Evolutionary conservation across 2,797 vertebrate genomes (phyloP), one percentile per base, ranked within the genome.

Genomic region (Hipposideros larvatus): DNA sequence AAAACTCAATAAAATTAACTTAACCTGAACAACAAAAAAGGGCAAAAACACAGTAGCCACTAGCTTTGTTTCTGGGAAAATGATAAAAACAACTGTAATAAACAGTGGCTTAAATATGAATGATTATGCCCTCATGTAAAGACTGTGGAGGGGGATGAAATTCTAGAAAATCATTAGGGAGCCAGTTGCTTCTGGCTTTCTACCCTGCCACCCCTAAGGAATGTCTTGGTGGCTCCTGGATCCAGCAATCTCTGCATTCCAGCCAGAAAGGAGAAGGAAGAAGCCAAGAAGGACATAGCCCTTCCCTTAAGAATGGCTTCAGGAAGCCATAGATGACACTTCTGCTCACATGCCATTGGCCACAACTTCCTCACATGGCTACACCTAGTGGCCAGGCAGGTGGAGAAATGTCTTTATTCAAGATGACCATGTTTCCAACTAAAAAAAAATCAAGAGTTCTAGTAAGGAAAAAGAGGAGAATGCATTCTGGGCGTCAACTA

Each of bases 1-100:
- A 96, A 89, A 85, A 84, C 11, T 41, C 83, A 84, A 37, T 55
- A 86, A 74, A 89, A 84, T 93, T 91, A 79, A 65, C 22, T 84
- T 73, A 34, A 63, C 4, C 15, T 74, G 55, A 94, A 57, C 63
- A 70, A 48, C 7, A 19, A 68, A 63, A 0, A 18, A 77, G 73
- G 22, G 1, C 34, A 65, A 48, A 82, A 59, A 14, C 16, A 28
- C 1, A 26, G 28, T 24, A 46, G 46, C 24, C 31, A 3, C 83
- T 53, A 89, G 57, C 73, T 68, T 68, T 93, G 55, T 26, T 43
- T 78, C 89, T 68, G 57, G 34, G 19, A 15, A 28, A 89, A 65
- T 61, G 65, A n/a, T 34, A 51, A 91, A 37, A 83, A 34, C 26
- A 31, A 55, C 7, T 22, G 1, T 43, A 80, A 71, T 43, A 91